These are phyloP conservation scores for Sitta carolinensis DNA, from an alignment of 2,797 vertebrate species.

Conservation along the genomic window DNA sequence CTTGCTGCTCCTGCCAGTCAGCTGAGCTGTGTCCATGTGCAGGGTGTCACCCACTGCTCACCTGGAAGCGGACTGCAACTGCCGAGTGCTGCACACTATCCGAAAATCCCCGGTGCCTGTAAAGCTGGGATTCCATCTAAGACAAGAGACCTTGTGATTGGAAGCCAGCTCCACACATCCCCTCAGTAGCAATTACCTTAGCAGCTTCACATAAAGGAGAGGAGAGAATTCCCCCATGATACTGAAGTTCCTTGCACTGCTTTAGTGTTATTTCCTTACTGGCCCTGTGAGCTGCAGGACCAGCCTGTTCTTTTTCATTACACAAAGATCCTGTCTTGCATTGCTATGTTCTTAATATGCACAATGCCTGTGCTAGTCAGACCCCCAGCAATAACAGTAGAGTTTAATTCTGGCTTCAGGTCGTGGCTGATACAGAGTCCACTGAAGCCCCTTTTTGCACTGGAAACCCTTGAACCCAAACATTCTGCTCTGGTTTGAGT, in stretches of 20 bases:
- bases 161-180: neutral
- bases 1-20: neutral
- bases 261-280: neutral
- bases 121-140: conserved; percentile 37
- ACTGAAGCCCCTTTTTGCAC: neutral
- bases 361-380: neutral
- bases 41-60: neutral
- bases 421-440: neutral
- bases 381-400: neutral
- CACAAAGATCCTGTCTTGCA: neutral
- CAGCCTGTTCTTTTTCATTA: neutral
- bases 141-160: conserved; percentile 34
- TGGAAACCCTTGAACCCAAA: neutral
- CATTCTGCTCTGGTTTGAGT: neutral
- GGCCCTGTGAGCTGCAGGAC: neutral
- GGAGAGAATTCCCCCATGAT: neutral
- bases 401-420: neutral
- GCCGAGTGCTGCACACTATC: neutral
- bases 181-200: neutral
- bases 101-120: conserved; percentile 2
- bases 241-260: neutral
- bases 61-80: conserved; percentile 14
- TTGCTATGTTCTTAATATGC: neutral
- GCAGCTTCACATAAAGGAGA: neutral
- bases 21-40: neutral